Conservation (phyloP, 1,140 invertebrate genomes). For the Ctenoplectra terminalis region DNA sequence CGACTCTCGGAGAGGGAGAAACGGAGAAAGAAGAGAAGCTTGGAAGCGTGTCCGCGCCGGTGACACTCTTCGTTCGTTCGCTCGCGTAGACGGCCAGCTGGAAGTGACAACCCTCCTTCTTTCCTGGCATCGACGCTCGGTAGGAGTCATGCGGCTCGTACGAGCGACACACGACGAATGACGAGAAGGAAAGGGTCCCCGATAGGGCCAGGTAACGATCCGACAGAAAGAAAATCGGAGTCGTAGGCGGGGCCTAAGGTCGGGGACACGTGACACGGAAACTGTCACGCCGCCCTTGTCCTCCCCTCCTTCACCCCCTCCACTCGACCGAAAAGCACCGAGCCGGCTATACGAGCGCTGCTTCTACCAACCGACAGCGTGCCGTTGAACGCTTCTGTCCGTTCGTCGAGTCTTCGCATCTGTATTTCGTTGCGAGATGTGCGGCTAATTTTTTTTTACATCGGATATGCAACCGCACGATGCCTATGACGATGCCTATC, state of each 20-base stretch:
- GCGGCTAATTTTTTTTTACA: too few relatives aligned
- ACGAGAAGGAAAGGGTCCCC: slow-evolving; percentile 44
- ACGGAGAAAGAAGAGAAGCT: slow-evolving; percentile 4
- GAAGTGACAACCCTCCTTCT: slow-evolving; percentile 45
- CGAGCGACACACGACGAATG: slow-evolving; percentile 47
- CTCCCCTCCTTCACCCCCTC: slow-evolving; percentile 59
- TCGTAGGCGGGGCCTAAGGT: slow-evolving; percentile 81
- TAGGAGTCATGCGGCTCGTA: neutral
- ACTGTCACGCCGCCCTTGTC: slow-evolving; percentile 82
- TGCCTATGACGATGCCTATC: too few relatives aligned
- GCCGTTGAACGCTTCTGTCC: slow-evolving; percentile 47
- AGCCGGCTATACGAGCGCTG: slow-evolving; percentile 44
- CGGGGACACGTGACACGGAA: slow-evolving; percentile 82
- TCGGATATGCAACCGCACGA: neutral
- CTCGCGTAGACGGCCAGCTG: neutral
- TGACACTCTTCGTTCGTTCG: slow-evolving; percentile 32
- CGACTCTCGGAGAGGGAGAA: slow-evolving; percentile 25
- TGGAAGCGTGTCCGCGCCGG: slow-evolving; percentile 10
- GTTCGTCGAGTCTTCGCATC: neutral
- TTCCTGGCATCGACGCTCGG: too few relatives aligned
- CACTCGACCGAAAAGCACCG: slow-evolving; percentile 67
- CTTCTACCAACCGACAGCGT: slow-evolving; percentile 45
- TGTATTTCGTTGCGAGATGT: too few relatives aligned
- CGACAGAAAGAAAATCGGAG: slow-evolving; percentile 73
- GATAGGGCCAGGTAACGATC: slow-evolving; percentile 62